Conservation (phyloP, 35 echinoderm and acorn worm genomes). For the Ptychodera flava region DNA sequence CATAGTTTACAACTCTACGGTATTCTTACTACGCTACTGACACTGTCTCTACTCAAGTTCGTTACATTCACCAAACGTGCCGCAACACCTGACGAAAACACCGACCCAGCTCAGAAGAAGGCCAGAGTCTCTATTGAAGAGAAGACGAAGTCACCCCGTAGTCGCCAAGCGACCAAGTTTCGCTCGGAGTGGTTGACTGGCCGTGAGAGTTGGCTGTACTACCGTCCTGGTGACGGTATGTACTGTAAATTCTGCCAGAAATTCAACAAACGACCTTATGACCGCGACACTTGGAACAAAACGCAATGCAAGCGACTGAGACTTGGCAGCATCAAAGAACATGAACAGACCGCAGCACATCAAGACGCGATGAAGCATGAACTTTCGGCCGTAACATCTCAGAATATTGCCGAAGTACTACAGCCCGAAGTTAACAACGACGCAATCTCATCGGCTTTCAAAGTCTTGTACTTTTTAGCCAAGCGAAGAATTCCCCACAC, state of each 20-base stretch:
- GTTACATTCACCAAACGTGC: background rate
- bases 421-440: background rate
- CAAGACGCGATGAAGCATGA: background rate
- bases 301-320: constrained; percentile 18
- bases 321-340: constrained; percentile 30
- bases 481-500: constrained; percentile 28
- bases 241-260: constrained; percentile 42
- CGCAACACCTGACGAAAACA: background rate
- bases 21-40: too few species aligned
- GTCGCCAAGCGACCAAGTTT: background rate
- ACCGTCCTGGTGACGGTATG: constrained; percentile 17
- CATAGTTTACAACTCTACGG: too few species aligned
- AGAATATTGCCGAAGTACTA: constrained; percentile 3
- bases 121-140: background rate
- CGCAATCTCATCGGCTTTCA: constrained; percentile 31
- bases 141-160: background rate
- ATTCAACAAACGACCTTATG: constrained; percentile 33
- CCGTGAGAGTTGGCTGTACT: constrained; percentile 16
- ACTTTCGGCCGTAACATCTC: background rate
- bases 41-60: background rate
- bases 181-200: constrained; percentile 16
- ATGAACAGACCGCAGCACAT: constrained; percentile 17
- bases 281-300: constrained; percentile 23
- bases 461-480: constrained; percentile 31
- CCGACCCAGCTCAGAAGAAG: background rate